Percentiles rank a stretch among this genome's conserved stretches.
phyloP scores from a whole-genome alignment of 2,888 invertebrate species.

The Nebria salina region DNA sequence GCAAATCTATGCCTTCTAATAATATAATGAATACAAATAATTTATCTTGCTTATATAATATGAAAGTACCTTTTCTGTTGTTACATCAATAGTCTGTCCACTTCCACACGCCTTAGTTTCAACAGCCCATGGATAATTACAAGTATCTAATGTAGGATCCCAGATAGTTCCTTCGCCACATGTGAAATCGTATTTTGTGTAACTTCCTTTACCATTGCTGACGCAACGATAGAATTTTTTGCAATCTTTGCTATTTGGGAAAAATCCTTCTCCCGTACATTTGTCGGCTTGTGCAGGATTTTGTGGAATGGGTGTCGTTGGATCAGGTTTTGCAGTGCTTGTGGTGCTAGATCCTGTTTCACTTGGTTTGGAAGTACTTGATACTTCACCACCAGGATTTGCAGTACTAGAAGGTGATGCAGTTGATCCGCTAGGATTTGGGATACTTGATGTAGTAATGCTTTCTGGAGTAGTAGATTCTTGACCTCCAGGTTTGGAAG shows the following conservation, averaged over 20 bases:
- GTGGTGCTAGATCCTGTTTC: conserved; percentile 36
- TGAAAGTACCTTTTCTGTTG: conserved; percentile 30
- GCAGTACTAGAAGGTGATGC: conserved; percentile 37
- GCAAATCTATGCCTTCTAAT: no score
- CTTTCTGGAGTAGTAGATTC: conserved; percentile 21
- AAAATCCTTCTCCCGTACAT: conserved; percentile 56
- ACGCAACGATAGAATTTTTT: conserved; percentile 67
- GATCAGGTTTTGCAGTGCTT: conserved; percentile 21
- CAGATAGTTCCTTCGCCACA: conserved; percentile 77
- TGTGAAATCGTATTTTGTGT: conserved; percentile 69
- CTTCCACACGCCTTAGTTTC: conserved; percentile 62
- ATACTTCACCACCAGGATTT: neutral
- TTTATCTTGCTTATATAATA: neutral
- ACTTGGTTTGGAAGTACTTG: conserved; percentile 18
- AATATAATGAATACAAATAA: no score
- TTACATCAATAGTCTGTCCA: neutral
- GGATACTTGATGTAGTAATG: conserved; percentile 44
- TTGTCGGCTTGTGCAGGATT: conserved; percentile 9
- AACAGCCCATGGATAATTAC: conserved; percentile 74
- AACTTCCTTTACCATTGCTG: conserved; percentile 68
- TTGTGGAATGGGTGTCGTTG: neutral
- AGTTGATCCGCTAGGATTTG: conserved; percentile 34
- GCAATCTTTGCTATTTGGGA: conserved; percentile 56
- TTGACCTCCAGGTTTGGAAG: neutral
- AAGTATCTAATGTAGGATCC: conserved; percentile 72